phyloP scores from a whole-genome alignment of 2,888 invertebrate species.

The Agriotes lineatus region DNA sequence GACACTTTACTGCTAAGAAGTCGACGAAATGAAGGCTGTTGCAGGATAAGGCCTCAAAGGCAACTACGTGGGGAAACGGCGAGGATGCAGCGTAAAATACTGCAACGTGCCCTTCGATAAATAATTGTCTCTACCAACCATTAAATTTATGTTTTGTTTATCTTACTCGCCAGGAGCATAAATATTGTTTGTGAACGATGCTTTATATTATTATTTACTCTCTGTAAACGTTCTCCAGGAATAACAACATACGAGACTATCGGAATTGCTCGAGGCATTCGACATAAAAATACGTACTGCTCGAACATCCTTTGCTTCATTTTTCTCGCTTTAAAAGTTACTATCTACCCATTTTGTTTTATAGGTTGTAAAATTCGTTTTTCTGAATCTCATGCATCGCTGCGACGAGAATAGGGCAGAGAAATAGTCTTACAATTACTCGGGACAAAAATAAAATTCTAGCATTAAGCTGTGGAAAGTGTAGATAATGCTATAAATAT shows the following conservation, averaged over 20 bases:
- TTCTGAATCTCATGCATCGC: no score
- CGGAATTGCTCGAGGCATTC: background rate
- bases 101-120: slow-evolving; percentile 36
- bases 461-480: no score
- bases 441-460: no score
- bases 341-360: no score
- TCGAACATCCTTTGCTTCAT: no score
- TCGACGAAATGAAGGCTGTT: slow-evolving; percentile 23
- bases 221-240: background rate
- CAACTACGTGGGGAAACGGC: slow-evolving; percentile 27
- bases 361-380: no score
- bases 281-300: background rate
- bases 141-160: slow-evolving; percentile 45
- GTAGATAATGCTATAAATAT: no score
- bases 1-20: slow-evolving; percentile 39
- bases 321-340: no score
- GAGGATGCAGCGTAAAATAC: slow-evolving; percentile 22
- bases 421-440: no score
- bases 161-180: slow-evolving; percentile 36
- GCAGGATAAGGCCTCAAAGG: slow-evolving; percentile 29
- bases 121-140: slow-evolving; percentile 39
- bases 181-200: slow-evolving; percentile 35
- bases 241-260: slow-evolving; percentile 2
- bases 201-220: slow-evolving; percentile 19
- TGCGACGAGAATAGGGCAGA: no score